Evolutionary conservation across 2,797 vertebrate genomes (phyloP).

Genomic region (Rhinoraja longicauda): DNA sequence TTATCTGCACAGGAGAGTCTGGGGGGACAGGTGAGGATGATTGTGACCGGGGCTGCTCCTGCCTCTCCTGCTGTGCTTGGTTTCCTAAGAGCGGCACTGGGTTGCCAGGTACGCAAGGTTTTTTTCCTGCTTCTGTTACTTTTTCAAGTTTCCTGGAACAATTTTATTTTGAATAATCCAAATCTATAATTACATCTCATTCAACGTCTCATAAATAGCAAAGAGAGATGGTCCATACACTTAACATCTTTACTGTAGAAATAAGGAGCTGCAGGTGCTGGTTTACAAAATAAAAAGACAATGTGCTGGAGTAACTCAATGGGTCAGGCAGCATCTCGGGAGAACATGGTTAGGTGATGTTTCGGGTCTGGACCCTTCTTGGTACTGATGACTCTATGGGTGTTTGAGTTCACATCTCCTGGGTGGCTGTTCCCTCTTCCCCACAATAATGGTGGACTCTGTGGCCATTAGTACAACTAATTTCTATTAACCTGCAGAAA

Average conservation of each 20-base stretch:
- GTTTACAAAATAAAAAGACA: too few species aligned
- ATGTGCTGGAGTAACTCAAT: too few species aligned
- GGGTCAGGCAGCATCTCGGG: too few species aligned
- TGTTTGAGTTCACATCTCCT: too few species aligned
- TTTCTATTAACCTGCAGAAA: neutral
- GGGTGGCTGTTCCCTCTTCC: too few species aligned
- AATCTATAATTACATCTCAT: neutral
- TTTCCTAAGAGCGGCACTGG: slow-evolving; percentile 87
- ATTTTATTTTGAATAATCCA: neutral
- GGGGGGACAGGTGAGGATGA: slow-evolving; percentile 86
- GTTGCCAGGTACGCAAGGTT: slow-evolving; percentile 76
- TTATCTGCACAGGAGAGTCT: slow-evolving; percentile 70
- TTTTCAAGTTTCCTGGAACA: neutral
- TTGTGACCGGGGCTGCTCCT: slow-evolving; percentile 89
- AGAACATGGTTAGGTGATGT: neutral
- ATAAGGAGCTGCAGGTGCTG: too few species aligned
- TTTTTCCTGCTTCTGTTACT: neutral
- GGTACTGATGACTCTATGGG: too few species aligned
- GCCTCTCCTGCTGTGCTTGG: slow-evolving; percentile 83
- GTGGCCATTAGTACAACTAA: too few species aligned
- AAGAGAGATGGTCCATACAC: neutral
- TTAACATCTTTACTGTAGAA: too few species aligned
- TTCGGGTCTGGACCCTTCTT: neutral
- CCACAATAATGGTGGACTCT: too few species aligned
- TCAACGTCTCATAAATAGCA: neutral